phyloP scores from a whole-genome alignment of 2,888 invertebrate species.

The Tenthredo mesomela region DNA sequence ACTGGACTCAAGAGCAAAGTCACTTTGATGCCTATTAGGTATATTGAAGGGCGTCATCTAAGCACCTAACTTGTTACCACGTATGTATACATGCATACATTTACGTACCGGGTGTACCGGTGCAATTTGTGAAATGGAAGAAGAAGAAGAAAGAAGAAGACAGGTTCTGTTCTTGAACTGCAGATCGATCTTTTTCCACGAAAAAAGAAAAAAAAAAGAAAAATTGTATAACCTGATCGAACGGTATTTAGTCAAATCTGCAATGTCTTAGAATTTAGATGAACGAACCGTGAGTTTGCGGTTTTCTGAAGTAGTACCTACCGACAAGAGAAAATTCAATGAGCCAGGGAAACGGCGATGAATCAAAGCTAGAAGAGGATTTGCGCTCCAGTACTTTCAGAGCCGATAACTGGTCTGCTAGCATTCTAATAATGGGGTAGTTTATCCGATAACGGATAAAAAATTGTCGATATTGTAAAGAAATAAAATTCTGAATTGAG shows the following conservation, averaged over 20 bases:
- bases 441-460: conserved; percentile 1
- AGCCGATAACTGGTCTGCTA: conserved; percentile 21
- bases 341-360: neutral
- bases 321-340: conserved; percentile 8
- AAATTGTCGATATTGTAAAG: neutral
- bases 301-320: neutral
- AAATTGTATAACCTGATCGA: neutral
- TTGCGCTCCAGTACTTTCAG: neutral
- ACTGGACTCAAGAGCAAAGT: conserved; percentile 30
- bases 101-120: neutral
- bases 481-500: neutral
- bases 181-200: neutral
- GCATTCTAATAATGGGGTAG: conserved; percentile 21
- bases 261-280: neutral
- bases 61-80: conserved; percentile 4
- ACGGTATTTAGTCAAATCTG: neutral
- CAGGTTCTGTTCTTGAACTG: neutral
- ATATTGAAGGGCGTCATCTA: conserved; percentile 28
- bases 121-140: neutral
- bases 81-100: neutral
- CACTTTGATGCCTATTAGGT: conserved; percentile 22
- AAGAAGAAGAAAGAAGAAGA: too few species aligned
- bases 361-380: neutral
- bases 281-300: conserved; percentile 14
- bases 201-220: too few species aligned